Evolutionary conservation across 2,888 invertebrate genomes (phyloP).

Genomic region (Melolontha melolontha): DNA sequence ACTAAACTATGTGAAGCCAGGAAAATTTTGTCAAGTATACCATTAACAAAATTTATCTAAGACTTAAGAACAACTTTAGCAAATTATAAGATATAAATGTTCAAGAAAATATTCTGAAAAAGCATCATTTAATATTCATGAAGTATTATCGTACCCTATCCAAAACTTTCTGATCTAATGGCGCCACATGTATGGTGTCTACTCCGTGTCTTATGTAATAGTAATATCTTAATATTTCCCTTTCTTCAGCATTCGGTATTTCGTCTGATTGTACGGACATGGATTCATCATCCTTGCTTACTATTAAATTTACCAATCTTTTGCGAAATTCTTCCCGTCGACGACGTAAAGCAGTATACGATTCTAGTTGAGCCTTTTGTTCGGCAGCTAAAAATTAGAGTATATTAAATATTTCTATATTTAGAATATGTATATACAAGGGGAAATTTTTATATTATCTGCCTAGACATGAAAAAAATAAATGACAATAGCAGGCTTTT

Average conservation of each 20-base stretch:
- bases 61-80: too few relatives aligned
- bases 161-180: conserved; percentile 81
- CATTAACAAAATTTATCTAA: too few relatives aligned
- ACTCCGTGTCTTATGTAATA: conserved; percentile 92
- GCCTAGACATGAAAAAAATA: too few relatives aligned
- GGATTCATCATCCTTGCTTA: conserved; percentile 69
- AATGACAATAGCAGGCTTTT: too few relatives aligned
- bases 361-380: conserved; percentile 65
- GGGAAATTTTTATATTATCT: too few relatives aligned
- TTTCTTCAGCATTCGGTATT: conserved; percentile 74
- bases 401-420: too few relatives aligned
- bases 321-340: conserved; percentile 87
- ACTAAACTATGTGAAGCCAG: too few relatives aligned
- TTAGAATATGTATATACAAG: too few relatives aligned
- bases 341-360: conserved; percentile 76
- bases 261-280: conserved; percentile 64
- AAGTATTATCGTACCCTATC: conserved; percentile 66
- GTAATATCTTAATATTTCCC: conserved; percentile 83
- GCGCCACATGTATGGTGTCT: conserved; percentile 89
- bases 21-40: too few relatives aligned
- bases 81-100: too few relatives aligned
- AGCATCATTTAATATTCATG: too few relatives aligned
- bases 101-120: too few relatives aligned
- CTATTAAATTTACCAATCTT: conserved; percentile 81
- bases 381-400: conserved; percentile 63